phyloP scores from a whole-genome alignment of 2,113 vertebrate genomes.

The Gobiocypris rarus region DNA sequence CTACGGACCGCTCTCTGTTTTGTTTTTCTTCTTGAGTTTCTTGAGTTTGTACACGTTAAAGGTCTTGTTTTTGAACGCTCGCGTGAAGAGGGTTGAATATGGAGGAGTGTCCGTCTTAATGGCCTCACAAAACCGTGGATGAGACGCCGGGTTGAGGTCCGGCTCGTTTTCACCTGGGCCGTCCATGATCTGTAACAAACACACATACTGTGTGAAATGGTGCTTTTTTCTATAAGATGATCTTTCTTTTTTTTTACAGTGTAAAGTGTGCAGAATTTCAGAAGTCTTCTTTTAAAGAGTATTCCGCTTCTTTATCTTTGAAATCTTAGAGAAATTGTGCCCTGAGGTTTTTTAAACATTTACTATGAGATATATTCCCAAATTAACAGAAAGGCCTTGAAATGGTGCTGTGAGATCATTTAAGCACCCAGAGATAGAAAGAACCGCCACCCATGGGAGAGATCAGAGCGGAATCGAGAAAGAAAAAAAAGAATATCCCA shows the following conservation, averaged over 20 bases:
- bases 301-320: slow-evolving; percentile 35
- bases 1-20: slow-evolving; percentile 50
- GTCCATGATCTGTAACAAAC: slow-evolving; percentile 87
- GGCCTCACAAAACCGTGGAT: slow-evolving; percentile 93
- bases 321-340: background rate
- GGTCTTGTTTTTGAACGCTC: slow-evolving; percentile 93
- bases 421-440: slow-evolving; percentile 21
- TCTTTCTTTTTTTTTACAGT: background rate
- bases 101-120: slow-evolving; percentile 80
- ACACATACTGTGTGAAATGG: background rate
- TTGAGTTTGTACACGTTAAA: slow-evolving; percentile 91
- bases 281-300: slow-evolving; percentile 15
- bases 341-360: slow-evolving; percentile 46
- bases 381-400: slow-evolving; percentile 27
- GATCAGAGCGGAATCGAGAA: background rate
- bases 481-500: background rate
- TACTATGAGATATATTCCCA: slow-evolving; percentile 41
- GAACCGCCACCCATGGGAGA: slow-evolving; percentile 10
- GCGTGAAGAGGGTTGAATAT: slow-evolving; percentile 81
- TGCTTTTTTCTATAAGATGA: background rate
- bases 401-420: slow-evolving; percentile 11
- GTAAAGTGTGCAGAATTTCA: background rate
- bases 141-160: slow-evolving; percentile 79
- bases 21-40: slow-evolving; percentile 72
- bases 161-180: slow-evolving; percentile 87